phyloP scores from a whole-genome alignment of 2,888 invertebrate genomes.

The Parnassius smintheus region DNA sequence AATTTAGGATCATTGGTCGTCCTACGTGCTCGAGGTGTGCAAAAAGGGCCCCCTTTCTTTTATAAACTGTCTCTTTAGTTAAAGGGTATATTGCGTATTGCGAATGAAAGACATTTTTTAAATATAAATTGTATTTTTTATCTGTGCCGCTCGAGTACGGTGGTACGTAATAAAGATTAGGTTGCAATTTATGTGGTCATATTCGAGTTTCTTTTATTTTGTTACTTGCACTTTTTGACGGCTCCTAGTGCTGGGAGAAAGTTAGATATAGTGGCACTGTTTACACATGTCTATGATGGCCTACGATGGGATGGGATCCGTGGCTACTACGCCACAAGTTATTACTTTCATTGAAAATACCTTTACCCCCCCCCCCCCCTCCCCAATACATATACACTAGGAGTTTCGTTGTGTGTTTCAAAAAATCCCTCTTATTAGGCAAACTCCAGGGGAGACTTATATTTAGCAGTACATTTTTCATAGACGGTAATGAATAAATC shows the following conservation, averaged over 20 bases:
- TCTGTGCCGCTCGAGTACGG: conserved; percentile 11
- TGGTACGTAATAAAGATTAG: conserved; percentile 12
- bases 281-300: too few relatives aligned
- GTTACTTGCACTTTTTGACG: background rate
- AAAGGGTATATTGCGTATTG: conserved; percentile 53
- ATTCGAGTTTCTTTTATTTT: background rate
- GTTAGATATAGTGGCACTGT: too few relatives aligned
- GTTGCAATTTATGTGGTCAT: conserved; percentile 7
- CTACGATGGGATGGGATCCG: too few relatives aligned
- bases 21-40: conserved; percentile 55
- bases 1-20: conserved; percentile 77
- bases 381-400: too few relatives aligned
- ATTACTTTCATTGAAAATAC: too few relatives aligned
- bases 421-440: too few relatives aligned
- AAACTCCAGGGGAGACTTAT: too few relatives aligned
- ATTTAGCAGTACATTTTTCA: too few relatives aligned
- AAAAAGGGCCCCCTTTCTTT: conserved; percentile 41
- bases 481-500: too few relatives aligned
- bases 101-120: conserved; percentile 49
- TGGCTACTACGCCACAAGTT: too few relatives aligned
- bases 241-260: background rate
- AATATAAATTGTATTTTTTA: conserved; percentile 25
- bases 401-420: too few relatives aligned
- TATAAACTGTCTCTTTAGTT: conserved; percentile 53
- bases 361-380: too few relatives aligned